These are phyloP conservation scores for Dicaeum eximium DNA, from an alignment of 2,113 vertebrate genomes.

Conservation along the genomic window DNA sequence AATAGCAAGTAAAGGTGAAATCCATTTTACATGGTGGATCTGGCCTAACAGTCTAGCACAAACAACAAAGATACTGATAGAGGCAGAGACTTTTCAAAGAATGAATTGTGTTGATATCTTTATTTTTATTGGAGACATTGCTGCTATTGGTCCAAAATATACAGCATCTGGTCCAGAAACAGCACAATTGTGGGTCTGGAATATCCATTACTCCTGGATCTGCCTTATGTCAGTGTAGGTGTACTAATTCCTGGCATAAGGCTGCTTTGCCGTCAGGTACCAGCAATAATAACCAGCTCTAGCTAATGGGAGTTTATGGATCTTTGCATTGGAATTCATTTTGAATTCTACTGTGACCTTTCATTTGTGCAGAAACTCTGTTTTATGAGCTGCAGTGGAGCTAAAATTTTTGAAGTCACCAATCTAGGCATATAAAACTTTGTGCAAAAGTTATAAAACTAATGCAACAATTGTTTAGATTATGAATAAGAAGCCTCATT, in stretches of 20 bases:
- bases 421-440: background rate
- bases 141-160: background rate
- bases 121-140: background rate
- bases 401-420: background rate
- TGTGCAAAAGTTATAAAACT: background rate
- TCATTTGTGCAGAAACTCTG: background rate
- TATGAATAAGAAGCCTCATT: background rate
- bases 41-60: background rate
- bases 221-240: background rate
- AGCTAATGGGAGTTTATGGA: background rate
- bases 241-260: background rate
- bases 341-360: background rate
- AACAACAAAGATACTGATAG: background rate
- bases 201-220: background rate
- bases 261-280: background rate
- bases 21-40: background rate
- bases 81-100: background rate
- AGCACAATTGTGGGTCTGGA: background rate
- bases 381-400: background rate
- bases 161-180: background rate
- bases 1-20: background rate
- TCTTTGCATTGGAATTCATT: background rate
- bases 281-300: background rate
- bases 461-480: background rate
- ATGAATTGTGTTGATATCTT: background rate